Base-by-base conservation (phyloP, 2,888 invertebrate genomes). In the Drosophila mayaguana region DNA sequence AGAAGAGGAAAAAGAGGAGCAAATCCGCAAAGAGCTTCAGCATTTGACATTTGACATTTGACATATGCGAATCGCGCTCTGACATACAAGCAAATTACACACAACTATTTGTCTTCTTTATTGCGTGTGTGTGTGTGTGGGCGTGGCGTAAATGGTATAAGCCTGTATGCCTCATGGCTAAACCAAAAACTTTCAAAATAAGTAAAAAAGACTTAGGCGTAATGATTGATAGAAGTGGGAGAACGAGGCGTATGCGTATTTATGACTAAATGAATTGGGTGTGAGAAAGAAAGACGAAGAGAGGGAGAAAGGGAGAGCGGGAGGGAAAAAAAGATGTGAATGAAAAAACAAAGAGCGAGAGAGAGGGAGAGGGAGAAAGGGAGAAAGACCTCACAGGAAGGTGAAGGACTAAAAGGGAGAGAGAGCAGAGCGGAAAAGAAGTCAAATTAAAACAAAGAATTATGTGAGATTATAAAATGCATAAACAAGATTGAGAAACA, bases 61-160 rank as follows among this genome's bases (percentile, higher is more conserved):
- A 84, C 84, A 86, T 88, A 84, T 88, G 84, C 87, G 81, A 76
- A 53, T 88, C 72, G 75, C 72, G 75, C 32, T 75, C 86, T 84
- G 89, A 88, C 88, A 78, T 72, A 76, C 83, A 86, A 88, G 81
- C 83, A 83, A 88, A 88, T 84, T 84, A 88, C 83, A 88, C 64
- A 65, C 63, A 80, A 88, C 84, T 88, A 84, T 84, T 84, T 88
- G 88, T 84, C 84, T 84, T 86, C 18, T 34, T 20, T 14, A 34
- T 12, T 50, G 18, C 5, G 18, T 2, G 22, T 22, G 25, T 3
- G 25, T 4, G 25, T 28, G 53, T 54, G 46, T 1, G 22, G 42
- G 48, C 56, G 62, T 56, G 65, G 62, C 63, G 70, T 63, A 76
- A 88, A 81, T 86, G 86, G 64, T 53, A 87, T 83, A 87, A 87